Evolutionary conservation across 1,140 invertebrate species (phyloP).

Genomic region (Caenorhabditis elegans): WBcel235 BX284604.4:9205501-9206000

Average conservation of each 20-base stretch:
- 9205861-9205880: constrained; percentile 12
- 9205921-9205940: not conserved
- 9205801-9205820: constrained; percentile 35
- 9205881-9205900: not conserved
- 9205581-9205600: constrained; percentile 91
- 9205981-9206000: not conserved
- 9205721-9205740: constrained; percentile 56
- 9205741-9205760: constrained; percentile 62
- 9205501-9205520: constrained; percentile 81
- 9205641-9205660: constrained; percentile 73
- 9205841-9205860: constrained; percentile 38
- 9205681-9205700: constrained; percentile 64
- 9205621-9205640: constrained; percentile 93
- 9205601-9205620: constrained; percentile 88
- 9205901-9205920: not conserved
- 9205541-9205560: constrained; percentile 85
- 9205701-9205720: constrained; percentile 64
- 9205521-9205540: constrained; percentile 96
- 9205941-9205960: not conserved
- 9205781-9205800: constrained; percentile 58
- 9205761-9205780: constrained; percentile 53
- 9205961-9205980: not conserved
- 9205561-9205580: constrained; percentile 99
- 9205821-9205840: constrained; percentile 39
- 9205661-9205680: constrained; percentile 62